phyloP scores from a whole-genome alignment of 1,140 invertebrate species.

The Zeugodacus cucurbitae region DNA sequence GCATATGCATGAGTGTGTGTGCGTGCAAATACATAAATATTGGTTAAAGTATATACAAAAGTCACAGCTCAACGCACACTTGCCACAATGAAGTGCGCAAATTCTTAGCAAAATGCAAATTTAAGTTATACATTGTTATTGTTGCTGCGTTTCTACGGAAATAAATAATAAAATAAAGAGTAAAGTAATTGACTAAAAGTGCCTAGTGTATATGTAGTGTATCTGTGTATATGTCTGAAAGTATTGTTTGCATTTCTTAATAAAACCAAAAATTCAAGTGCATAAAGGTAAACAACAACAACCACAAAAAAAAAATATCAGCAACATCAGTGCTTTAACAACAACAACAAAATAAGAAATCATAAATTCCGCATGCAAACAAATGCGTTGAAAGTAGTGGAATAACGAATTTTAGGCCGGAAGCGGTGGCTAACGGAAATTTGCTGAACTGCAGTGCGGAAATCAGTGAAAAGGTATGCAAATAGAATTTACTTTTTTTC shows the following conservation, averaged over 20 bases:
- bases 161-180: background rate
- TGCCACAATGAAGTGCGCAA: background rate
- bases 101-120: background rate
- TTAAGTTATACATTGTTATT: background rate
- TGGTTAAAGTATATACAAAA: background rate
- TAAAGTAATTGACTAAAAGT: conserved; percentile 7
- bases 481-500: background rate
- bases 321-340: background rate
- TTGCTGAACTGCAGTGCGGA: background rate
- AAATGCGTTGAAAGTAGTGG: background rate
- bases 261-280: background rate
- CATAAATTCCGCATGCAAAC: background rate
- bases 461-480: conserved; percentile 14
- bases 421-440: background rate
- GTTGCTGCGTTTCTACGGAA: background rate
- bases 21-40: background rate
- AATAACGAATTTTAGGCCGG: background rate
- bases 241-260: background rate
- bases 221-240: background rate
- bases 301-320: background rate
- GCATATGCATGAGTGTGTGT: background rate
- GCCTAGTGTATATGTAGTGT: background rate
- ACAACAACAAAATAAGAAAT: background rate
- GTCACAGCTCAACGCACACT: background rate
- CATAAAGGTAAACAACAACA: background rate